Conservation (phyloP, 2,888 invertebrate genomes). For the Diplazon laetatorius region DNA sequence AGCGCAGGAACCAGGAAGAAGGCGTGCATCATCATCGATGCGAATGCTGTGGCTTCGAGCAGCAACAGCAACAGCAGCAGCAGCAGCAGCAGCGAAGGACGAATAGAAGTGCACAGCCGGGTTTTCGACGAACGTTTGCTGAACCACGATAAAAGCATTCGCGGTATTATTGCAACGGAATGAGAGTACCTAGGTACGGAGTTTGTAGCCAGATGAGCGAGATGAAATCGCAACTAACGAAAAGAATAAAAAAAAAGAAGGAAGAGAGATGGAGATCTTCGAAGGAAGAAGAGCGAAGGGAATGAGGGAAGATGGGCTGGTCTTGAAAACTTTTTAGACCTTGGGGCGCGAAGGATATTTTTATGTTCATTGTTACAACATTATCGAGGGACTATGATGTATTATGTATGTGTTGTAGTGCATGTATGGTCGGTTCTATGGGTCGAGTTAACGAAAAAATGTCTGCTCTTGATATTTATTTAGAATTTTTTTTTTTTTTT, state of each 20-base stretch:
- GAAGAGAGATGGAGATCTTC: constrained; percentile 53
- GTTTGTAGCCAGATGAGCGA: constrained; percentile 4
- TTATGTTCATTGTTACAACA: constrained; percentile 28
- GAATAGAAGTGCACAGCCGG: neutral
- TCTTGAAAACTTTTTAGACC: constrained; percentile 52
- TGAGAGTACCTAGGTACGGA: constrained; percentile 10
- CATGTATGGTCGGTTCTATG: neutral
- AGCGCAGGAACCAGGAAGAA: constrained; percentile 25
- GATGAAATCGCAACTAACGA: neutral
- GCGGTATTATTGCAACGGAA: constrained; percentile 34
- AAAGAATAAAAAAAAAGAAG: too few relatives aligned
- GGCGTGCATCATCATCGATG: constrained; percentile 21
- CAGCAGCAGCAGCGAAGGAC: constrained; percentile 1
- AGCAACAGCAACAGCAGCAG: constrained; percentile 19
- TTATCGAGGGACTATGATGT: constrained; percentile 10
- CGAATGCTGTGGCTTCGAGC: neutral
- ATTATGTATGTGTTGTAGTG: neutral
- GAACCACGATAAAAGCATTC: constrained; percentile 28
- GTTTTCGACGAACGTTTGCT: constrained; percentile 21
- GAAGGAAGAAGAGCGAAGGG: constrained; percentile 34
- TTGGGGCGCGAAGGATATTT: constrained; percentile 43
- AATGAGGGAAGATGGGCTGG: constrained; percentile 44
- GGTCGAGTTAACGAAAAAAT: too few relatives aligned
- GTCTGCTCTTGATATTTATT: too few relatives aligned
- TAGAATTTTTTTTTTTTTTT: too few relatives aligned